These are phyloP conservation scores for Drosophila nigricruria DNA, from an alignment of 2,888 invertebrate species.

Conservation along the genomic window DNA sequence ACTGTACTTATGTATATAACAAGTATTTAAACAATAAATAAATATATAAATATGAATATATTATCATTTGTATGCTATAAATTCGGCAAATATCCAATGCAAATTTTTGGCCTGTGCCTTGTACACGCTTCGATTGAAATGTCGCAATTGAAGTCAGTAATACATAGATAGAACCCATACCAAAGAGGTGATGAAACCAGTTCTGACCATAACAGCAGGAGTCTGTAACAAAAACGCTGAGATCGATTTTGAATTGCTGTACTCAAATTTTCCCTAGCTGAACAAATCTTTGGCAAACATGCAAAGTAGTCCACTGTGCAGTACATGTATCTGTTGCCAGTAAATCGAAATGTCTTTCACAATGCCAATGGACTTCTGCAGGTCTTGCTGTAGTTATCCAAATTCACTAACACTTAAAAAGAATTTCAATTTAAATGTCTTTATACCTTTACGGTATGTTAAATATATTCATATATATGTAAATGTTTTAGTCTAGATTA, in stretches of 20 bases:
- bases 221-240: constrained; percentile 34
- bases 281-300: neutral
- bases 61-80: neutral
- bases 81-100: constrained; percentile 45
- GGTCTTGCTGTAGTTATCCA: neutral
- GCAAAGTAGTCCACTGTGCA: constrained; percentile 44
- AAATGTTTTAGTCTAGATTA: too few species aligned
- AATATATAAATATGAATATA: neutral
- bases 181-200: constrained; percentile 73
- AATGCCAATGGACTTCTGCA: neutral
- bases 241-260: constrained; percentile 50
- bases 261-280: constrained; percentile 34
- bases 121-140: constrained; percentile 36
- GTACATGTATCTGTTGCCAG: constrained; percentile 36
- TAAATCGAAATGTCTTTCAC: neutral
- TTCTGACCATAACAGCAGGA: constrained; percentile 71
- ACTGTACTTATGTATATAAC: neutral
- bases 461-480: neutral
- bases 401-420: neutral
- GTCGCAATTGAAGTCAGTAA: constrained; percentile 70
- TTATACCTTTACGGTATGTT: neutral
- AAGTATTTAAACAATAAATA: neutral
- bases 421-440: neutral
- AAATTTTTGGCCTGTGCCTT: constrained; percentile 33
- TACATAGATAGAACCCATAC: constrained; percentile 53